Evolutionary conservation across 2,888 invertebrate species (phyloP), one percentile per base, ranked within the genome.

Genomic region (Diarsia dahlii): DNA sequence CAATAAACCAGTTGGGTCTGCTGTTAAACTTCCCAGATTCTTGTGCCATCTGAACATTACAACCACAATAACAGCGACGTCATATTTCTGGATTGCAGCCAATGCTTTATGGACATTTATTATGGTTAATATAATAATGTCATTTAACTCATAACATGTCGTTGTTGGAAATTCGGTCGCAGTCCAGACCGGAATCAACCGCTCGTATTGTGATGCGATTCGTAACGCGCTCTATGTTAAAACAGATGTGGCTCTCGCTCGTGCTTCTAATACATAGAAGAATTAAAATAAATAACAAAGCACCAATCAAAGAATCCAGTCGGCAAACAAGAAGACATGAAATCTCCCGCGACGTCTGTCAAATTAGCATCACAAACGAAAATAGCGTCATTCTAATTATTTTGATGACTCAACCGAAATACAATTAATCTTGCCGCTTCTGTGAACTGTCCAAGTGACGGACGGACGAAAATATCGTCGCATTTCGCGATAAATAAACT

Each of bases 381-480:
- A 96, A 96, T 96, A 96, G 96, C 96, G 95, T 95, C 95, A 96
- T 96, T 96, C 96, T 96, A 96, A 96, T 96, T 96, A 96, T 96
- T 96, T 96, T 96, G 96, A 96, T 96, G 96, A 96, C 95, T 96
- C 96, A 96, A 96, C 94, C 93, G 95, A 95, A 96, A 96, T 96
- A 96, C 96, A 96, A 96, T 96, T 96, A 96, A 96, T 96, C 96
- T 96, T 95, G 94, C 94, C 92, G 94, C 92, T 96, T 96, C 96
- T 95, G 95, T 96, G 96, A 96, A 96, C 96, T 96, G 96, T 96
- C 96, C 91, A 91, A 95, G 91, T 95, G 96, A 96, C 94, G 95
- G 95, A 95, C 95, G 96, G 95, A 94, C 96, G 93, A 94, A 95
- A 96, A 96, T 96, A 96, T 95, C 94, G 95, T 95, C 96, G 95